Base-by-base conservation (phyloP, 2,113 vertebrate species). In the Cervus canadensis region DNA sequence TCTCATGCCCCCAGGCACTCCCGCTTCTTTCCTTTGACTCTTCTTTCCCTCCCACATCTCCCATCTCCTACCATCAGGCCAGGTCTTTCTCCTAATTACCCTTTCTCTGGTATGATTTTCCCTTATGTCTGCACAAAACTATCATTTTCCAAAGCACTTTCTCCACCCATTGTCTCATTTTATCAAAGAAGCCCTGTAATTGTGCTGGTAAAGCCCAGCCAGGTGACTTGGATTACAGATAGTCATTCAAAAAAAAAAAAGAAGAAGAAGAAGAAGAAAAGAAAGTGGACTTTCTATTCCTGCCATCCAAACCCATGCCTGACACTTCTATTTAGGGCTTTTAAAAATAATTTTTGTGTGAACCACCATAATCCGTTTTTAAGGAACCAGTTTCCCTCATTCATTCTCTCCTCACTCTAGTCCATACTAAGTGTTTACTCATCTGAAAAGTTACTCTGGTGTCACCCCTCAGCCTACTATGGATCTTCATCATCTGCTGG, bases 1-100 rank as follows among this genome's bases (percentile, higher is more conserved):
- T 5, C n/a, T 33, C 52, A 6, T 2, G 5, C 40, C 11, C 21
- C 36, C 4, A 0, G 6, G 16, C 7, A 19, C 15, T 28, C 30
- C 1, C 0, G 2, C 33, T 9, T 56, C n/a, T 36, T 87, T 15
- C n/a, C 40, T 26, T 81, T 45, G 8, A 56, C 21, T 89, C 28
- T 48, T 19, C 74, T 45, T 62, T 62, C 13, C 36, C 14, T 40
- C 67, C 6, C 23, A 33, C 5, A 57, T 14, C 14, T 88, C 52
- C 59, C 28, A 67, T 3, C 36, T 45, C 13, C 81, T 15, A 4
- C 62, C 25, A 28, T 6, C 21, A 30, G 1, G 3, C 19, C 62
- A 21, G 30, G n/a, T 28, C 36, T 12, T 40, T 15, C 60, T 87
- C 89, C 15, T 7, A 3, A 1, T 82, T 62, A 23, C 36, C 43